These are phyloP conservation scores for Ptychochromis oligacanthus DNA, from an alignment of 2,113 vertebrate genomes.

Conservation along the genomic window DNA sequence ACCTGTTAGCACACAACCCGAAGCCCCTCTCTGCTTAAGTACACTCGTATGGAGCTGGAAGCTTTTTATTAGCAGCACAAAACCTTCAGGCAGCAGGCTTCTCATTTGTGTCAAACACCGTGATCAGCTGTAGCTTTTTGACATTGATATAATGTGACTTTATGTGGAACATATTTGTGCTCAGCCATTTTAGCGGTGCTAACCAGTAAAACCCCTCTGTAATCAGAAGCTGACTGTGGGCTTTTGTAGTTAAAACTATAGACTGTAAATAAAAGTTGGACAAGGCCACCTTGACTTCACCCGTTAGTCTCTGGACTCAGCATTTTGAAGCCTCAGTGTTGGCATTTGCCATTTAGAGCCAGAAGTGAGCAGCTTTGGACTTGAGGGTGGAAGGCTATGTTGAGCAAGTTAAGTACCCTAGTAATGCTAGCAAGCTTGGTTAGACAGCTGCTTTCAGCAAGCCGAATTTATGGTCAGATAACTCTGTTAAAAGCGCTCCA, in stretches of 20 bases:
- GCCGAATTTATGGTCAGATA: neutral
- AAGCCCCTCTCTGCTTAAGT: neutral
- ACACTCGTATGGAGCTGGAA: neutral
- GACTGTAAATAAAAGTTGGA: neutral
- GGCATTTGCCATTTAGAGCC: neutral
- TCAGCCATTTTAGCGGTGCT: neutral
- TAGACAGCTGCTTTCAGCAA: neutral
- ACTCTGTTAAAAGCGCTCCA: neutral
- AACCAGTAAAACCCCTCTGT: neutral
- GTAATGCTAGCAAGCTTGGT: neutral
- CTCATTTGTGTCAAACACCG: neutral
- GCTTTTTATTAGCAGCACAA: neutral
- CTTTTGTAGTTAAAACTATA: too few relatives aligned
- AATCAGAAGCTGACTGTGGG: neutral
- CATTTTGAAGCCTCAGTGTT: neutral
- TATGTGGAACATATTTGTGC: neutral
- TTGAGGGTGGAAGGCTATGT: neutral
- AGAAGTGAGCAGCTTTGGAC: neutral
- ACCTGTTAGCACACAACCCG: conserved; percentile 1
- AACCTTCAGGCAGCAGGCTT: neutral
- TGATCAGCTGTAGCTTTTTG: neutral
- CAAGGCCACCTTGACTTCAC: neutral
- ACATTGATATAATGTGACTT: neutral
- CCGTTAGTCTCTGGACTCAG: neutral
- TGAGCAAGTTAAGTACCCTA: neutral